Evolutionary conservation across 2,888 invertebrate species (phyloP).

Genomic region (Portevinia maculata): DNA sequence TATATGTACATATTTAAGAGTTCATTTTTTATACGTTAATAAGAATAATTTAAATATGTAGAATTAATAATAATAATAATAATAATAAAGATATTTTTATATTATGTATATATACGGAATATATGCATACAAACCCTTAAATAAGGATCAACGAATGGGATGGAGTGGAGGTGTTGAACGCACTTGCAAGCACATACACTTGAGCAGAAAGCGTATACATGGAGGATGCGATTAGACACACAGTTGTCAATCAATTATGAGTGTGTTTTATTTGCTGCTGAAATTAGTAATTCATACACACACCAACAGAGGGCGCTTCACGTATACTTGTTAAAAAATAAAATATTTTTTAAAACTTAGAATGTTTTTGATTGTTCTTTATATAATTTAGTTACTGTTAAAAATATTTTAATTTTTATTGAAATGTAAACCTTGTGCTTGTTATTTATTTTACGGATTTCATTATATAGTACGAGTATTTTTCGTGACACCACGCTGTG

Average conservation of each 20-base stretch:
- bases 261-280: conserved; percentile 62
- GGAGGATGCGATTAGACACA: conserved; percentile 68
- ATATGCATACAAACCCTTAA: conserved; percentile 73
- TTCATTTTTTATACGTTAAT: conserved; percentile 31
- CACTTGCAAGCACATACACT: conserved; percentile 68
- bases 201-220: conserved; percentile 67
- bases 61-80: conserved; percentile 49
- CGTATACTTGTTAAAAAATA: conserved; percentile 62
- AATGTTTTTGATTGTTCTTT: conserved; percentile 15
- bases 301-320: conserved; percentile 70
- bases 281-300: conserved; percentile 73
- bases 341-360: conserved; percentile 45
- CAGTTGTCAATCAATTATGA: conserved; percentile 68
- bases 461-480: conserved; percentile 16
- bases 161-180: conserved; percentile 62
- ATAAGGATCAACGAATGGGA: conserved; percentile 70
- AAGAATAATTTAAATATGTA: conserved; percentile 43
- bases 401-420: conserved; percentile 13
- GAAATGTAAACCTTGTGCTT: conserved; percentile 24
- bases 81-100: conserved; percentile 34
- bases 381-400: conserved; percentile 21
- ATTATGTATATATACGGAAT: conserved; percentile 66
- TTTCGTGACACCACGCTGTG: conserved; percentile 42
- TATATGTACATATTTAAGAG: conserved; percentile 26
- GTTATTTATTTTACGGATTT: conserved; percentile 26